Evolutionary conservation across 2,797 vertebrate genomes (phyloP).

Genomic region (Phalanger gymnotis): DNA sequence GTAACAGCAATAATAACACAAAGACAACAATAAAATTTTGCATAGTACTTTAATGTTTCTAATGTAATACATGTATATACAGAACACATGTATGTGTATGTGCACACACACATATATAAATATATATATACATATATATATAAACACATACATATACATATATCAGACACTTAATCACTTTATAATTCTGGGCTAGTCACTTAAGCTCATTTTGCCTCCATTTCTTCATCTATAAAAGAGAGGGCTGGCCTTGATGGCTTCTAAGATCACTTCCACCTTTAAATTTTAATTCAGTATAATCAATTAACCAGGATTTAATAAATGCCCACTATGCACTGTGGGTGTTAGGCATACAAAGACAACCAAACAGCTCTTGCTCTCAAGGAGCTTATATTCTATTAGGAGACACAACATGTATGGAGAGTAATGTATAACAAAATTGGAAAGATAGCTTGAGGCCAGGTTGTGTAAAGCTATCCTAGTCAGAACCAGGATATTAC

Average conservation of each 20-base stretch:
- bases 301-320: background rate
- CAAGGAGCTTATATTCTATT: background rate
- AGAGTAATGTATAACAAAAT: background rate
- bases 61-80: background rate
- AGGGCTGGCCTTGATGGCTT: background rate
- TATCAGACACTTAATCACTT: background rate
- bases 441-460: background rate
- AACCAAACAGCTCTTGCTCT: background rate
- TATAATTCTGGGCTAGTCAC: background rate
- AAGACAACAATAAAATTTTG: background rate
- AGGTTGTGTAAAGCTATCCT: background rate
- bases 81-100: background rate
- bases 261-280: background rate
- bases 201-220: background rate
- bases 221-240: background rate
- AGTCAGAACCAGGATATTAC: background rate
- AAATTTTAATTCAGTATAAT: background rate
- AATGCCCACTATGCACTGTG: background rate
- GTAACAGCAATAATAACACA: background rate
- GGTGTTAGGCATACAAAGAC: background rate
- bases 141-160: background rate
- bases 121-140: too few relatives aligned
- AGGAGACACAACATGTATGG: background rate
- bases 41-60: background rate
- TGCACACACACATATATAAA: rapidly evolving